phyloP scores from a whole-genome alignment of 2,797 vertebrate species.

The Phrynocephalus forsythii region DNA sequence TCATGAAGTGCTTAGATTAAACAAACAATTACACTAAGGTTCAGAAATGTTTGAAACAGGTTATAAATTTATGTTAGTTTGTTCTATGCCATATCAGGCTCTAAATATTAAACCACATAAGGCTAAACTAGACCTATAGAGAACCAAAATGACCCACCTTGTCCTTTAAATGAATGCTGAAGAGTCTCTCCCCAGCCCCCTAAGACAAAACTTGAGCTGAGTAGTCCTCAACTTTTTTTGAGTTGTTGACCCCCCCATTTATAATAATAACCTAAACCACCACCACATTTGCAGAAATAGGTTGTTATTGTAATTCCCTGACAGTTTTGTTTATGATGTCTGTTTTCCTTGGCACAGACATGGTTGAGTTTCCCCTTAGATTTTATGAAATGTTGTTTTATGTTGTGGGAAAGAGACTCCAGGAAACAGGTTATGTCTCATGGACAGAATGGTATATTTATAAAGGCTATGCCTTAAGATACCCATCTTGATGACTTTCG shows the following conservation, averaged over 20 bases:
- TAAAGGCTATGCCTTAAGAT: not conserved
- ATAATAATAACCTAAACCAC: no score
- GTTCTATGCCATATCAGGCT: no score
- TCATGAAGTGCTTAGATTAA: constrained; percentile 29
- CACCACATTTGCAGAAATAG: no score
- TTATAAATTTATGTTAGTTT: not conserved
- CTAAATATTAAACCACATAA: no score
- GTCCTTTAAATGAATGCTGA: no score
- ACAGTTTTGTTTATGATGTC: not conserved
- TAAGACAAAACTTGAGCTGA: no score
- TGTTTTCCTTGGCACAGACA: not conserved
- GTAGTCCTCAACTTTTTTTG: no score
- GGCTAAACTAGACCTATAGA: no score
- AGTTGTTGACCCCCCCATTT: no score
- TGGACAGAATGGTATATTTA: not conserved
- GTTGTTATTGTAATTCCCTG: no score
- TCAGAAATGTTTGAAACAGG: constrained; percentile 12
- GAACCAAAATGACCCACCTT: no score
- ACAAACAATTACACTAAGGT: constrained; percentile 1
- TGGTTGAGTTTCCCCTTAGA: not conserved
- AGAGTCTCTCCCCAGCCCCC: no score
- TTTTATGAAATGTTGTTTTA: not conserved
- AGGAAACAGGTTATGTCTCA: not conserved
- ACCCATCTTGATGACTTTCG: not conserved
- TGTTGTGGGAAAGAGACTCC: not conserved